Conservation (phyloP, 2,113 vertebrate species). For the Tupaia tana region DNA sequence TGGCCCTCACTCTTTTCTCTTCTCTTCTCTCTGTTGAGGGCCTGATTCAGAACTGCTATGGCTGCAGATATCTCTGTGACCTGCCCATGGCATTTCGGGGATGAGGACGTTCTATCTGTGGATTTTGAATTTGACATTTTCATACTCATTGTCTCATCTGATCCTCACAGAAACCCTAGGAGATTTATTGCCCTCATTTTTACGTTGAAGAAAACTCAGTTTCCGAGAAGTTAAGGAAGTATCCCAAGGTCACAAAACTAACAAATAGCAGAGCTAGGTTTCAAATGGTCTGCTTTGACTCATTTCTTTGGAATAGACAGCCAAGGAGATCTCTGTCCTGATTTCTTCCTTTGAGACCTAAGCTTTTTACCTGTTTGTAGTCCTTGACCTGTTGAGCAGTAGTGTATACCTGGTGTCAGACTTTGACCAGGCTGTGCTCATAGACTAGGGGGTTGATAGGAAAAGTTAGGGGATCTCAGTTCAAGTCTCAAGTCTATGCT, state of each 20-base stretch:
- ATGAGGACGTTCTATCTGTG: neutral
- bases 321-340: neutral
- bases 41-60: neutral
- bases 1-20: constrained; percentile 23
- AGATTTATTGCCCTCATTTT: neutral
- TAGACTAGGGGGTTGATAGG: neutral
- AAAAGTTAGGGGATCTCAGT: neutral
- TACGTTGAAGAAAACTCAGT: neutral
- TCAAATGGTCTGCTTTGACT: neutral
- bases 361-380: neutral
- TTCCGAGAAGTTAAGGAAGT: neutral
- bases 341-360: neutral
- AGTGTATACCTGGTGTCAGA: neutral
- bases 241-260: neutral
- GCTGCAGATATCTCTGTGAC: neutral
- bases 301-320: neutral
- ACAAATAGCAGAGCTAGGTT: neutral
- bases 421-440: neutral
- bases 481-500: neutral
- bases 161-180: neutral
- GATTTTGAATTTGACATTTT: neutral
- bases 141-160: neutral
- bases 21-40: neutral
- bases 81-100: neutral
- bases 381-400: neutral